Percentiles rank a stretch among this genome's conserved stretches.
phyloP scores from a whole-genome alignment of 2,888 invertebrate genomes.

The Eristalis tenax region DNA sequence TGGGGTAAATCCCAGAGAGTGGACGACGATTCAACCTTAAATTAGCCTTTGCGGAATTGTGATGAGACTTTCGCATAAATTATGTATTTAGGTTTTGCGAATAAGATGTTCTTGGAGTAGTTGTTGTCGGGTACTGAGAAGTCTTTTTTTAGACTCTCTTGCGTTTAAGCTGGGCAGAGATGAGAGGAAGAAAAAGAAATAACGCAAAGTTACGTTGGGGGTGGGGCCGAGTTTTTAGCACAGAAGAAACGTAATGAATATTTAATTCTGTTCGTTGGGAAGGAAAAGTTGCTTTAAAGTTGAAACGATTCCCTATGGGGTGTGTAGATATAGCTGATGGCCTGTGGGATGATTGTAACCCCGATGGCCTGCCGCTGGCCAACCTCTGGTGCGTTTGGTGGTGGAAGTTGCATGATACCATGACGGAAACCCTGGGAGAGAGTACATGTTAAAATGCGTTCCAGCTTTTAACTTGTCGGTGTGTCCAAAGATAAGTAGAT shows the following conservation, averaged over 20 bases:
- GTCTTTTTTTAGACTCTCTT: constrained; percentile 6
- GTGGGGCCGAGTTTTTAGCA: constrained; percentile 47
- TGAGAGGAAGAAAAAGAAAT: background rate
- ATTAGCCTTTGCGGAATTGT: constrained; percentile 61
- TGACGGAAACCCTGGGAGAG: too few relatives aligned
- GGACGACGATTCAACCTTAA: constrained; percentile 57
- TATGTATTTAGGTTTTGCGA: constrained; percentile 51
- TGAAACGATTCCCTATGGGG: constrained; percentile 49
- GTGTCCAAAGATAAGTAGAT: too few relatives aligned
- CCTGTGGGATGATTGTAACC: background rate
- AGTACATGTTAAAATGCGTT: too few relatives aligned
- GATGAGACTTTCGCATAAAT: constrained; percentile 62
- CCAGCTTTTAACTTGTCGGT: too few relatives aligned
- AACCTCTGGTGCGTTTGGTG: background rate
- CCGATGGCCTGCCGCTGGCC: background rate
- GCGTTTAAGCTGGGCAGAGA: background rate
- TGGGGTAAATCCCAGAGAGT: constrained; percentile 37
- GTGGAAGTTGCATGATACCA: background rate
- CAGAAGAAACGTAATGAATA: constrained; percentile 61
- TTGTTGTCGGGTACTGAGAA: constrained; percentile 22
- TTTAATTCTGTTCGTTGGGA: constrained; percentile 50
- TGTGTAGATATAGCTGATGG: constrained; percentile 24
- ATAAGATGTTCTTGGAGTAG: constrained; percentile 27
- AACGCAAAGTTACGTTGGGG: constrained; percentile 4
- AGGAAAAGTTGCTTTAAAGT: constrained; percentile 52